Evolutionary conservation across 2,113 vertebrate genomes (phyloP).

Genomic region (Nasalis larvatus): DNA sequence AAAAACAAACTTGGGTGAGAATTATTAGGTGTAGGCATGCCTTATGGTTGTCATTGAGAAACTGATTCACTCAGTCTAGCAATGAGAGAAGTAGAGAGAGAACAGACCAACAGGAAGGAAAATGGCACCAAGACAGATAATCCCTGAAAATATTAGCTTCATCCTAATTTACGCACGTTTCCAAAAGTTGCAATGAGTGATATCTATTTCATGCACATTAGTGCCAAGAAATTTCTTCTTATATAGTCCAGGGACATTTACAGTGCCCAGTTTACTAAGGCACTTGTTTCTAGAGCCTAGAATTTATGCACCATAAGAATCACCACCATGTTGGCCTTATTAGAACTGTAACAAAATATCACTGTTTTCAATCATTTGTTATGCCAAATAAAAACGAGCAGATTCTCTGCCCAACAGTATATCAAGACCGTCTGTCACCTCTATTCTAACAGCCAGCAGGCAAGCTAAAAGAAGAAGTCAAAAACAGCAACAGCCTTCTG

Average conservation of each 20-base stretch:
- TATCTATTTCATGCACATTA: not conserved
- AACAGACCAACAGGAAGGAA: not conserved
- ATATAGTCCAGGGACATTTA: not conserved
- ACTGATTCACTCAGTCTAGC: not conserved
- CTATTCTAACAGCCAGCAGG: slow-evolving; percentile 50
- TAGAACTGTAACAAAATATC: slow-evolving; percentile 53
- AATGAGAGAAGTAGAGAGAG: not conserved
- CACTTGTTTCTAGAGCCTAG: slow-evolving; percentile 27
- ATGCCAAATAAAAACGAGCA: slow-evolving; percentile 67
- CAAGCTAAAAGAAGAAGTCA: slow-evolving; percentile 58
- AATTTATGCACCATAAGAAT: slow-evolving; percentile 40
- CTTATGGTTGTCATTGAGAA: not conserved
- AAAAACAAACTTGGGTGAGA: not conserved
- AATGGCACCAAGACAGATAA: not conserved
- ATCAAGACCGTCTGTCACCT: slow-evolving; percentile 63
- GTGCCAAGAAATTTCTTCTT: not conserved
- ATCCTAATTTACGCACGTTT: not conserved
- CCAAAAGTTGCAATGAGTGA: not conserved
- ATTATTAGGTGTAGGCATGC: not conserved
- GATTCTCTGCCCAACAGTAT: slow-evolving; percentile 55
- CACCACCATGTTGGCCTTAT: slow-evolving; percentile 46
- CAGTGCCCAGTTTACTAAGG: not conserved
- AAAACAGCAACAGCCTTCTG: slow-evolving; percentile 53
- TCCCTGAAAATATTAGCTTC: not conserved
- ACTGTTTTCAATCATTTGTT: slow-evolving; percentile 70